Conservation (phyloP, 2,888 invertebrate species). For the Xanthorhoe designata region DNA sequence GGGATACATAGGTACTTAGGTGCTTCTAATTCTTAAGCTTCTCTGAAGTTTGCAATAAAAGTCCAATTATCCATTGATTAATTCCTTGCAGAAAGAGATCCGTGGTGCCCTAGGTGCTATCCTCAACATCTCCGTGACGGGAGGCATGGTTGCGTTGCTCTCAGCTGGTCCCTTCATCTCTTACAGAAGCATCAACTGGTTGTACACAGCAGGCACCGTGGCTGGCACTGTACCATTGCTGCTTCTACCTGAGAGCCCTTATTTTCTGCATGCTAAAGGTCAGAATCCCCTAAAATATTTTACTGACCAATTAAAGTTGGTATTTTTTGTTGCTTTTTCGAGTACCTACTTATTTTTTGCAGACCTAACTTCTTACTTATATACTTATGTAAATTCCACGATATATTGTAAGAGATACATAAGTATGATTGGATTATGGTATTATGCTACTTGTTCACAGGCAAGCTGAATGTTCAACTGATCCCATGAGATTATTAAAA, state of each 20-base stretch:
- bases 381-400: too few relatives aligned
- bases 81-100: constrained; percentile 59
- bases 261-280: constrained; percentile 65
- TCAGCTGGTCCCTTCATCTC: constrained; percentile 60
- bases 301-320: not conserved
- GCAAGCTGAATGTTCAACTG: too few relatives aligned
- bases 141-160: constrained; percentile 57
- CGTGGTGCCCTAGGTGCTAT: constrained; percentile 63
- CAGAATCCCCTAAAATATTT: constrained; percentile 12
- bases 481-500: too few relatives aligned
- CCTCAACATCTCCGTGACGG: constrained; percentile 57
- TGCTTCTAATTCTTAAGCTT: too few relatives aligned
- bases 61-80: not conserved
- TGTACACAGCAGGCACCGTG: constrained; percentile 36
- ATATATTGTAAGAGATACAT: too few relatives aligned
- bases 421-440: too few relatives aligned
- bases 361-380: too few relatives aligned
- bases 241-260: constrained; percentile 65
- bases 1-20: too few relatives aligned
- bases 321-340: too few relatives aligned
- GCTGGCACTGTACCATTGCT: constrained; percentile 50
- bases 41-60: not conserved
- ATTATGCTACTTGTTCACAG: too few relatives aligned
- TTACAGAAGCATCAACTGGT: constrained; percentile 51
- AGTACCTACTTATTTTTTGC: too few relatives aligned